phyloP scores from a whole-genome alignment of 2,888 invertebrate species.

The Willowsia nigromaculata region DNA sequence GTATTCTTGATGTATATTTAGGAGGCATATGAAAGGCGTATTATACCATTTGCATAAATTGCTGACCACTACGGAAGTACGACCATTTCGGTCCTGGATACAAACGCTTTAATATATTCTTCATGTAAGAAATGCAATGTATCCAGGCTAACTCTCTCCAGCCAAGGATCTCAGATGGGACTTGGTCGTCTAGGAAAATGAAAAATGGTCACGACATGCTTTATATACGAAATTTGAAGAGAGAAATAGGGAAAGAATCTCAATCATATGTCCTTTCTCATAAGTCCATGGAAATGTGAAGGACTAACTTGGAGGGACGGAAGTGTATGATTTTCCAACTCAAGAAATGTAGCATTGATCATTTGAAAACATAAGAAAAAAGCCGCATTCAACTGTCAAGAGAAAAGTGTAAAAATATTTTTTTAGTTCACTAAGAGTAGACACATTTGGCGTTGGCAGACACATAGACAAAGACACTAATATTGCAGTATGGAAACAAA shows the following conservation, averaged over 20 bases:
- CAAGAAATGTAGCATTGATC: conserved; percentile 41
- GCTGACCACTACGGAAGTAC: background rate
- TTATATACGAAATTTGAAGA: conserved; percentile 3
- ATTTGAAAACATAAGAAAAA: conserved; percentile 28
- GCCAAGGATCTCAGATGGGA: background rate
- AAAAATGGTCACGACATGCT: conserved; percentile 28
- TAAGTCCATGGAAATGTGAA: background rate
- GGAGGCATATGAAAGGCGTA: background rate
- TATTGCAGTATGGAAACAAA: conserved; percentile 5
- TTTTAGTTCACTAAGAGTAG: conserved; percentile 38
- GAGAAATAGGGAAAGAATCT: background rate
- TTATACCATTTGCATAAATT: background rate
- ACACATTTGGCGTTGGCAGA: conserved; percentile 37
- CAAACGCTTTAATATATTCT: background rate
- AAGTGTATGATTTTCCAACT: conserved; percentile 26
- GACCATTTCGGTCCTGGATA: background rate
- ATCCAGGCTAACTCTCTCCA: background rate
- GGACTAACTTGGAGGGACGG: background rate
- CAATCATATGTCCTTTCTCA: conserved; percentile 18
- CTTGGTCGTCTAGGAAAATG: background rate
- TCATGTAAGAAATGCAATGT: background rate
- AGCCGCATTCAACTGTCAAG: conserved; percentile 40
- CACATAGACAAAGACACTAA: conserved; percentile 1
- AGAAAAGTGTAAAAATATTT: conserved; percentile 45
- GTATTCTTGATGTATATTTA: background rate